Conservation (phyloP, 2,888 invertebrate species). For the Scelioninae gen. 1 region DNA sequence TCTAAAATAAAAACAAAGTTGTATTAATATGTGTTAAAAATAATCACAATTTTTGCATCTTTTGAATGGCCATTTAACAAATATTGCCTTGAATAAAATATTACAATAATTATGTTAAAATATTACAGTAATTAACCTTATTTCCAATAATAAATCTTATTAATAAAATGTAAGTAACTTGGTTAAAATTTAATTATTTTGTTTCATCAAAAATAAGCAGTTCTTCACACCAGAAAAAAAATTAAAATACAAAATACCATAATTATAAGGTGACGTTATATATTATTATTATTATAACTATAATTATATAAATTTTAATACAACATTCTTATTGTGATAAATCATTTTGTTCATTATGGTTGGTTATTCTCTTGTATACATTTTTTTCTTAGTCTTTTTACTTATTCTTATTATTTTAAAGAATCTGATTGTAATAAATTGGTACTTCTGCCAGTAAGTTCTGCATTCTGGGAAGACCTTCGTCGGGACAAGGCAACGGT, state of each 20-base stretch:
- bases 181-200: too few relatives aligned
- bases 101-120: too few relatives aligned
- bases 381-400: neutral
- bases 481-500: constrained; percentile 59
- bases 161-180: too few relatives aligned
- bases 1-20: constrained; percentile 39
- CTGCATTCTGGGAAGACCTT: constrained; percentile 63
- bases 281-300: neutral
- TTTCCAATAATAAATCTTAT: too few relatives aligned
- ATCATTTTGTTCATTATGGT: constrained; percentile 23
- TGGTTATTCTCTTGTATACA: neutral
- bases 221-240: neutral
- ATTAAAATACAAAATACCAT: neutral
- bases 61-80: too few relatives aligned
- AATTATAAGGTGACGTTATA: too few relatives aligned
- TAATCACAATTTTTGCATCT: too few relatives aligned
- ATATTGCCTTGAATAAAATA: too few relatives aligned
- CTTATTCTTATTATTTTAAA: neutral
- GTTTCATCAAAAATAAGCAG: too few relatives aligned
- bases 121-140: too few relatives aligned
- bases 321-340: constrained; percentile 14
- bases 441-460: constrained; percentile 33
- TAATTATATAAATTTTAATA: neutral
- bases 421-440: constrained; percentile 39
- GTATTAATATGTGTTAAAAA: neutral